A percentile compares a stretch with the other conserved stretches of the same genome.
Evolutionary conservation across 2,888 invertebrate species (phyloP).

Genomic region (Chydorus sphaericus): DNA sequence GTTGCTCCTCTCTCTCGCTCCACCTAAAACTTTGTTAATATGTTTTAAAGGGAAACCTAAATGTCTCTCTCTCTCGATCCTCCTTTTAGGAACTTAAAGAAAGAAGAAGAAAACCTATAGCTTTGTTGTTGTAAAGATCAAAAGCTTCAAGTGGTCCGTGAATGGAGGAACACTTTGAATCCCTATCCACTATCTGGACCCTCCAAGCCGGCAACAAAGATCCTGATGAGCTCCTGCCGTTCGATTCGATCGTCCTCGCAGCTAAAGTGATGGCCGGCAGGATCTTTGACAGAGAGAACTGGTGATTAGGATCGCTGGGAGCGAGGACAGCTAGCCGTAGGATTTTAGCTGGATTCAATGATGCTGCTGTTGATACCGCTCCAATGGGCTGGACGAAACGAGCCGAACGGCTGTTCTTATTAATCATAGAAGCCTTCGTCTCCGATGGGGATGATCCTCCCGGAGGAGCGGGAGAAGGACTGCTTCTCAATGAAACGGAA

Average conservation of each 20-base stretch:
- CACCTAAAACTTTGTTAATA: too few relatives aligned
- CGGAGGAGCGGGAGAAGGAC: neutral
- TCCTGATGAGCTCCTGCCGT: slow-evolving; percentile 38
- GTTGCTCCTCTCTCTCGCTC: too few relatives aligned
- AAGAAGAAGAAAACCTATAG: slow-evolving; percentile 36
- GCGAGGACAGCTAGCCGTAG: slow-evolving; percentile 48
- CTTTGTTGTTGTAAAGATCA: slow-evolving; percentile 51
- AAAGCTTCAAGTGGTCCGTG: slow-evolving; percentile 63
- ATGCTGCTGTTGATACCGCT: too few relatives aligned
- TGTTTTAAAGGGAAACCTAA: too few relatives aligned
- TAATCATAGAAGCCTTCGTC: neutral
- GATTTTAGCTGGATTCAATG: slow-evolving; percentile 24
- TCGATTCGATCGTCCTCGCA: slow-evolving; percentile 30
- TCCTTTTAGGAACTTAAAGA: too few relatives aligned
- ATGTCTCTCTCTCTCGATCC: too few relatives aligned
- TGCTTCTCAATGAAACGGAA: too few relatives aligned
- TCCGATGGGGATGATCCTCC: neutral
- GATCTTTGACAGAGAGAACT: slow-evolving; percentile 48
- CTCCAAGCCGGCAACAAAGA: slow-evolving; percentile 51
- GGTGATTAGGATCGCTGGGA: slow-evolving; percentile 43
- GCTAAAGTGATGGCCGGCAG: slow-evolving; percentile 56
- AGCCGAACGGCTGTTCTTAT: neutral
- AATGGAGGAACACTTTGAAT: slow-evolving; percentile 61
- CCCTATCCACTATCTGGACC: slow-evolving; percentile 49
- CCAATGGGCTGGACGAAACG: neutral